Conservation (phyloP, 2,113 vertebrate species). For the Serilophus lunatus region DNA sequence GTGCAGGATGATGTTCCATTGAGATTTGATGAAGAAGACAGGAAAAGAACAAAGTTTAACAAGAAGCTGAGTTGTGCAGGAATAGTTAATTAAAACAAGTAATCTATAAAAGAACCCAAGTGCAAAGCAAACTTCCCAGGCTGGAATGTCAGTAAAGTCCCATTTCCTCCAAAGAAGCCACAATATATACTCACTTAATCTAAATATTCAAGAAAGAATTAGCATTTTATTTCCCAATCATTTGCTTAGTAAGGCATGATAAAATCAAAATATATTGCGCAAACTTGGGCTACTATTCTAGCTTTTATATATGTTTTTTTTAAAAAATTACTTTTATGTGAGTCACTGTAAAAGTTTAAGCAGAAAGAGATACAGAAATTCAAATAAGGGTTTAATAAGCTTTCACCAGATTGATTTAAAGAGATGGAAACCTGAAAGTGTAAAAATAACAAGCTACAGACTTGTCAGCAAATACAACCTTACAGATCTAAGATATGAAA, state of each 20-base stretch:
- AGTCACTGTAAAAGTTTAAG: constrained; percentile 49
- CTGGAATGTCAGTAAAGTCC: background rate
- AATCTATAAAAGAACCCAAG: background rate
- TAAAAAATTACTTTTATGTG: constrained; percentile 21
- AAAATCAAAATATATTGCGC: constrained; percentile 57
- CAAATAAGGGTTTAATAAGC: constrained; percentile 69
- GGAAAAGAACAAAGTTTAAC: background rate
- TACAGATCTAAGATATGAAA: constrained; percentile 54
- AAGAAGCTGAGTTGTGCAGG: background rate
- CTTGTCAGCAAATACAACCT: constrained; percentile 63
- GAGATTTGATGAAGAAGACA: background rate
- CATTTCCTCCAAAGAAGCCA: background rate
- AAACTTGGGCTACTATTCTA: background rate
- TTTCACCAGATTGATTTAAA: constrained; percentile 63
- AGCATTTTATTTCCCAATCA: constrained; percentile 39
- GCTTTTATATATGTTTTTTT: background rate
- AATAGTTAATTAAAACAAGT: constrained; percentile 20
- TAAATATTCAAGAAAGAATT: constrained; percentile 20
- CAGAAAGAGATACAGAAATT: constrained; percentile 46
- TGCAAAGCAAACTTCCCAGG: background rate
- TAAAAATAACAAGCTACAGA: constrained; percentile 60
- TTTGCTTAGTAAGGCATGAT: background rate
- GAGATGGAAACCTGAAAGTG: constrained; percentile 42
- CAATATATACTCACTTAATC: background rate
- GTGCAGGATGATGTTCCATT: background rate